Evolutionary conservation across 2,888 invertebrate species (phyloP), one percentile per base, ranked within the genome.

Genomic region (Reticulitermes lucifugus): DNA sequence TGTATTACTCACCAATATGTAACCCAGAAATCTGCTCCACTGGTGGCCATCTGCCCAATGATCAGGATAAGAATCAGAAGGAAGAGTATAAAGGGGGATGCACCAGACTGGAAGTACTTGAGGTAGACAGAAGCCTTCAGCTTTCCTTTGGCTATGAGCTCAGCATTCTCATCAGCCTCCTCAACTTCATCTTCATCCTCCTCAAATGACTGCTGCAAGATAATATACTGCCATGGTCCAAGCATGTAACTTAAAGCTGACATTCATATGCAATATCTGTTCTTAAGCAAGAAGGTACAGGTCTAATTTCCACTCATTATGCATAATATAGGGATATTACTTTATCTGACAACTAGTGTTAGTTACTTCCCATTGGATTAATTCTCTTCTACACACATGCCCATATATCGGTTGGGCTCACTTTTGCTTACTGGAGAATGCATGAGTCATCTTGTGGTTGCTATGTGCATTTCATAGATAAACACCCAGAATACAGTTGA

Each of bases 21-120:
- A 0, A 97, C 93, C 95, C 96, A 96, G 89, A 95, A 94, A 90
- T 97, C 97, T 80, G 94, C 92, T 83, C 94, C 92, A 75, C 96
- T 95, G 85, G 94, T 95, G 83, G 94, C 91, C 41, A 93, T 89
- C 91, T 97, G 96, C 7, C 95, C 95, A 12, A 94, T 87, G 35
- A 96, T 87, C 84, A 95, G 92, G 70, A 94, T 90, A 0, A 94
- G 46, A 0, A 93, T 51, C 7, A 95, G 92, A 14, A 93, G 88
- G 0, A 93, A 51, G 35, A 96, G 90, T 80, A 93, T 89, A 12
- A 91, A 89, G 88, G 93, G 90, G 43, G 93, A 93, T 6, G 93
- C 94, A 81, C 97, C 96, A 6, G 95, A 94, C 86, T 91, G 92
- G 89, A 96, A 94, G 90, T 96, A 97, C 87, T 94, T 91, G 89